Base-by-base conservation (phyloP, 2,888 invertebrate genomes). In the Oligia strigilis region DNA sequence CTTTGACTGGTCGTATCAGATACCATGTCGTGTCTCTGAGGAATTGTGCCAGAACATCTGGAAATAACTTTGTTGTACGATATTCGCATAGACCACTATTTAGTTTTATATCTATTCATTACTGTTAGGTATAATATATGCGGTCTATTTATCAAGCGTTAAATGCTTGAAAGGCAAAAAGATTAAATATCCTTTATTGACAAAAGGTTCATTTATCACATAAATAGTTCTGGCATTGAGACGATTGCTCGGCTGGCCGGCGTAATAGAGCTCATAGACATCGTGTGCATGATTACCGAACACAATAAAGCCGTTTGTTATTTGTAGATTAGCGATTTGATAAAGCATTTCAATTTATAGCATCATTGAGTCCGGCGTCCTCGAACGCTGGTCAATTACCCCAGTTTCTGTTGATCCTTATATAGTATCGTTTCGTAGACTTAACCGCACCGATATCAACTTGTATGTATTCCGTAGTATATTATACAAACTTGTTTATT, bases 271-370 rank as follows among this genome's bases (percentile, higher is more conserved):
- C 90, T 92, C 91, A 92, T 92, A 94, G 91, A 86, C 92, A 89
- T 91, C 86, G 89, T 89, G 88, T 87, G 92, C 90, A 91, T 91
- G 90, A 92, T 92, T 90, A 89, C 89, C 82, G 89, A 86, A 88
- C 83, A 93, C 94, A 95, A 94, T 94, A 93, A 92, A 92, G 90
- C 89, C 92, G 91, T 94, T 94, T 93, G 93, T 95, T 93, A 93
- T 94, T 92, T 92, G 90, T 91, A 92, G 95, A 95, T 95, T 94
- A 94, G 93, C 93, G 93, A 92, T 93, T 93, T 92, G 94, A 95
- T 95, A 95, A 94, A 93, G 93, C 93, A 94, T 92, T 95, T 94
- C 94, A 95, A 96, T 96, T 96, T 95, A 95, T 92, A 90, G 95
- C 93, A 92, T 95, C 95, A 94, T 95, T 95, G 95, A 93, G 91